Evolutionary conservation across 2,113 vertebrate species (phyloP), one percentile per base, ranked within the genome.

Genomic region (Noctilio leporinus): DNA sequence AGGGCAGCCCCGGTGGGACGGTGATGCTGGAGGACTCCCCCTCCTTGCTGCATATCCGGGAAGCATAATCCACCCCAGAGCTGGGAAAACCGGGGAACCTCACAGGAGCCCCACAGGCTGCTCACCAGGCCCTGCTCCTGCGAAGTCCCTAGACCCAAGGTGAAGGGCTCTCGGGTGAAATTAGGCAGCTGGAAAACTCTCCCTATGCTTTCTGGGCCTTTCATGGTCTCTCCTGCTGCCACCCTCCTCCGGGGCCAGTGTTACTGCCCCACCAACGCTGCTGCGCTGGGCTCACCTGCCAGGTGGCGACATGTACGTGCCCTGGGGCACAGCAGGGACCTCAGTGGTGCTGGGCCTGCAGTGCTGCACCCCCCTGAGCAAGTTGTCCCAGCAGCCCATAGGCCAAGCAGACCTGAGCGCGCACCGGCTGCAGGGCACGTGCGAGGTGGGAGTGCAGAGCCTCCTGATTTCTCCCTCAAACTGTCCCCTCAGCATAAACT

Each of bases 281-380:
- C 28, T 10, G 4, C 14, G 20, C n/a, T 0, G 4, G 9, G 10
- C 53, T 45, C 22, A 51, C 24, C 49, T 1, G 10, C 45, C 22
- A 30, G 7, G 28, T 16, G 3, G 51, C 75, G 16, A 10, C 14
- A 69, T 67, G 49, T 28, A 24, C 0, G 4, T 1, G 16, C 33
- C 57, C 40, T 10, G 1, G 53, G 51, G 43, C 17, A 24, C 35
- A 24, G 30, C 33, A 28, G 40, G 59, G 47, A 64, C 30, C 81
- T 7, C 10, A 0, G 8, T 4, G 0, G 1, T 0, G 3, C 81
- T 11, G 78, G 10, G 17, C 35, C 7, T 16, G 3, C 7, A 2
- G 7, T 17, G 8, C 89, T 67, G 8, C 89, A 57, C 59, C 81
- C 43, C 11, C 11, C 14, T 20, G 26, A 51, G 67, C 7, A 1